These are phyloP conservation scores for Drosophila neutralis DNA, from an alignment of 2,888 invertebrate species.

Conservation along the genomic window DNA sequence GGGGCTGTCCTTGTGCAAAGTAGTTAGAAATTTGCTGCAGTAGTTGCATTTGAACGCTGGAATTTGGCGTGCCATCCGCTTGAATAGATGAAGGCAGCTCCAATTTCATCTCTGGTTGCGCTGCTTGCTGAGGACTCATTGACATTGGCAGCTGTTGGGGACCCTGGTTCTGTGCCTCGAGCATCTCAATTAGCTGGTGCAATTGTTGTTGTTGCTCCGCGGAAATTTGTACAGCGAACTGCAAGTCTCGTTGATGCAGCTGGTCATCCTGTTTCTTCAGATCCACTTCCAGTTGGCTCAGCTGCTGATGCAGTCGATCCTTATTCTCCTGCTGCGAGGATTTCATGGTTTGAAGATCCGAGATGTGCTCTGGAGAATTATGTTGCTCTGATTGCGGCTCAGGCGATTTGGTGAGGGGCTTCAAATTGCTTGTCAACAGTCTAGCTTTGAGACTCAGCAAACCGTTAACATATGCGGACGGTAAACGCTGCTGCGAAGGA, in stretches of 20 bases:
- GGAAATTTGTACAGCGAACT: constrained; percentile 18
- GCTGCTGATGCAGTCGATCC: constrained; percentile 18
- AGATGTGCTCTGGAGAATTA: neutral
- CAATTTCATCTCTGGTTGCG: constrained; percentile 1
- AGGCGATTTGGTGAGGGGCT: neutral
- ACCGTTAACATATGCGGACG: constrained; percentile 63
- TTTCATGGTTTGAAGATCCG: neutral
- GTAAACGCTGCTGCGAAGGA: constrained; percentile 17
- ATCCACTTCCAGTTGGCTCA: constrained; percentile 34
- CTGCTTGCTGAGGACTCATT: neutral
- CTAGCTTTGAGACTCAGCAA: constrained; percentile 60
- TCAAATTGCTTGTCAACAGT: constrained; percentile 41
- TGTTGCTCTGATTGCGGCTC: neutral
- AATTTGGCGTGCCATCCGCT: constrained; percentile 18
- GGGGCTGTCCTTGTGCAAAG: constrained; percentile 24
- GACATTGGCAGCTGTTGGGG: neutral
- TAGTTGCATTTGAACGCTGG: constrained; percentile 38
- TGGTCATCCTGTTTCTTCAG: constrained; percentile 27
- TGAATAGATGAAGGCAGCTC: neutral
- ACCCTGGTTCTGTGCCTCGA: neutral
- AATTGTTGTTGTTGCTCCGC: neutral
- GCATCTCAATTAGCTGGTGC: constrained; percentile 8
- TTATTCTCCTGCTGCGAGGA: neutral
- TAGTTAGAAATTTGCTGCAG: constrained; percentile 52
- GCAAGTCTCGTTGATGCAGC: constrained; percentile 23